Evolutionary conservation across 2,888 invertebrate genomes (phyloP), one percentile per base, ranked within the genome.

Genomic region (Chrysotoxum bicinctum): DNA sequence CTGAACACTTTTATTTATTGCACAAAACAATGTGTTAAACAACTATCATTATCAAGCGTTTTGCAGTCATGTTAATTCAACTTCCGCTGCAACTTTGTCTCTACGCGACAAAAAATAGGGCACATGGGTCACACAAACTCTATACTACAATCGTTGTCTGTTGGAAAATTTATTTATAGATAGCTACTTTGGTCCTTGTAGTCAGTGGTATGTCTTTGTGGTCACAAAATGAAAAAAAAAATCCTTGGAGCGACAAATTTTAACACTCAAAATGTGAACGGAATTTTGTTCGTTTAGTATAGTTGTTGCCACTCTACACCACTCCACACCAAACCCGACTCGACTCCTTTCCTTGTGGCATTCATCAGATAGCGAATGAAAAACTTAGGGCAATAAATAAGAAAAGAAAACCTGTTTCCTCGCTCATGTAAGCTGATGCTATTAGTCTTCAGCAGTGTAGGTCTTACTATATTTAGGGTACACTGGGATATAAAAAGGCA

Each of bases 321-420:
- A n/a, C n/a, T n/a, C n/a, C n/a, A n/a, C 37, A 58, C 37, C 58
- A 58, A 56, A 8, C 23, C 9, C 32, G 35, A 19, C 52, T 43
- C 23, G 58, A 54, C 58, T 58, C 21, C 35, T 35, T 35, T 56
- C 68, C 76, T 85, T 75, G 80, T 87, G 87, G 79, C 79, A 87
- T 87, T 87, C 87, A 89, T 89, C 89, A 88, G 89, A 89, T 89
- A 89, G 84, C 85, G 88, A 58, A 79, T 88, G 88, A 89, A 88
- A 89, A 89, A 89, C 88, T 89, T 88, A 88, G 26, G 79, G 87
- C 84, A 88, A 88, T 89, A 89, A 89, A 89, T 89, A 89, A 89
- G 81, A 81, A 85, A 79, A 81, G 81, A 85, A 85, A 85, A 80
- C 85, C 85, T 81, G 80, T 81, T 85, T 76, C 76, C 76, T 85